Conservation (phyloP, 92 coral and sea anemone genomes). For the Epizoanthus illoricatus region DNA sequence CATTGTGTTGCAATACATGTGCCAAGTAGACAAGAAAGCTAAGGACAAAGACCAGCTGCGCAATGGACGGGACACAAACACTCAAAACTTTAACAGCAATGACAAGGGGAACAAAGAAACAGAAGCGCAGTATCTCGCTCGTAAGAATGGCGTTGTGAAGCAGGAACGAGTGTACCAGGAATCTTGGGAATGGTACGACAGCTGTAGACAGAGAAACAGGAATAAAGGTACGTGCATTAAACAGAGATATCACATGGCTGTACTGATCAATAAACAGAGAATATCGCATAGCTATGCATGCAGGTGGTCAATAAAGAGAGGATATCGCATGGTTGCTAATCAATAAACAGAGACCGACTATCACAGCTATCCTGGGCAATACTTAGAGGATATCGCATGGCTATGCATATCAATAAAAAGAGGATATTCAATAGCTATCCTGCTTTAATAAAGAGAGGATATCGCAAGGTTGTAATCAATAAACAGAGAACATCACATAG, state of each 20-base stretch:
- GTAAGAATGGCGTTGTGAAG: constrained; percentile 60
- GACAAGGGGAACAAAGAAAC: constrained; percentile 42
- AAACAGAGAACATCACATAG: too few relatives aligned
- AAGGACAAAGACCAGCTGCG: constrained; percentile 58
- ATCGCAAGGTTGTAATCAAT: too few relatives aligned
- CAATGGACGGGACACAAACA: constrained; percentile 79
- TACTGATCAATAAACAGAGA: too few relatives aligned
- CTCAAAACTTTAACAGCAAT: constrained; percentile 64
- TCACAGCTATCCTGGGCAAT: not conserved
- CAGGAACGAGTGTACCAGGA: constrained; percentile 72
- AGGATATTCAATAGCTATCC: too few relatives aligned
- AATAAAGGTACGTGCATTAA: constrained; percentile 64
- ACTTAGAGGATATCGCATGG: not conserved
- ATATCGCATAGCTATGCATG: too few relatives aligned
- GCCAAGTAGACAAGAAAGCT: constrained; percentile 53
- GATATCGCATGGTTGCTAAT: too few relatives aligned
- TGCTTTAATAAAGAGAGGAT: too few relatives aligned
- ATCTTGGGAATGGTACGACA: constrained; percentile 97
- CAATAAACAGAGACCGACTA: too few relatives aligned
- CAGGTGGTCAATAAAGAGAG: not conserved
- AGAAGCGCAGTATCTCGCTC: constrained; percentile 45
- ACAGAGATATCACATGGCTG: too few relatives aligned
- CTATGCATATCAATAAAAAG: too few relatives aligned
- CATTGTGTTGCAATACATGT: constrained; percentile 88
- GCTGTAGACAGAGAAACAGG: constrained; percentile 75